phyloP scores from a whole-genome alignment of 2,888 invertebrate species.

The Drosophila neoperkinsi region DNA sequence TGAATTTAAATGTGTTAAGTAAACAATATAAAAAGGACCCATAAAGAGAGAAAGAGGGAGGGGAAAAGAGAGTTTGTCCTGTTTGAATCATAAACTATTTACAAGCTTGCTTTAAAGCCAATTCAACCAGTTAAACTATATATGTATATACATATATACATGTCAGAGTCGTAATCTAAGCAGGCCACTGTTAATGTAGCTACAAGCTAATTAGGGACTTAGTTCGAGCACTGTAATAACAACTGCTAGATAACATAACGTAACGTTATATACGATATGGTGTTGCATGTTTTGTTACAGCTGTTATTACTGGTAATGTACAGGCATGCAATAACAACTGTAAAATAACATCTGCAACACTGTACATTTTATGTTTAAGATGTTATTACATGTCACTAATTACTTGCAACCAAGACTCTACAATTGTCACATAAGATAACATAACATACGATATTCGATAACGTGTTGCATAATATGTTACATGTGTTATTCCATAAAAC shows the following conservation, averaged over 20 bases:
- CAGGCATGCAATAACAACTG: neutral
- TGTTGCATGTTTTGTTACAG: neutral
- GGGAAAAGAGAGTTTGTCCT: neutral
- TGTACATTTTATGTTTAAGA: neutral
- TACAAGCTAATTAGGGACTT: neutral
- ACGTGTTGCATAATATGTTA: neutral
- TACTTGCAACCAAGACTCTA: neutral
- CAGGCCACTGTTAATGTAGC: neutral
- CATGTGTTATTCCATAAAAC: neutral
- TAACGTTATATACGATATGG: neutral
- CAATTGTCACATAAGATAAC: neutral
- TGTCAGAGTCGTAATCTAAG: neutral
- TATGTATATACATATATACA: neutral
- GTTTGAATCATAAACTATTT: conserved; percentile 23
- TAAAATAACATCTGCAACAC: neutral
- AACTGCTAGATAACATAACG: neutral
- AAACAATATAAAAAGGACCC: conserved; percentile 7
- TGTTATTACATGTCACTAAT: neutral
- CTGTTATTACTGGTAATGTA: neutral
- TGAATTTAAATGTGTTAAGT: conserved; percentile 32
- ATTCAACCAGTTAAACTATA: conserved; percentile 16
- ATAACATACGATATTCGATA: neutral
- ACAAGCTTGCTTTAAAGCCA: conserved; percentile 19
- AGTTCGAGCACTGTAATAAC: neutral
- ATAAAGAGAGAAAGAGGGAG: neutral